Conservation (phyloP, 2,797 vertebrate genomes). For the Chloroceryle inda region DNA sequence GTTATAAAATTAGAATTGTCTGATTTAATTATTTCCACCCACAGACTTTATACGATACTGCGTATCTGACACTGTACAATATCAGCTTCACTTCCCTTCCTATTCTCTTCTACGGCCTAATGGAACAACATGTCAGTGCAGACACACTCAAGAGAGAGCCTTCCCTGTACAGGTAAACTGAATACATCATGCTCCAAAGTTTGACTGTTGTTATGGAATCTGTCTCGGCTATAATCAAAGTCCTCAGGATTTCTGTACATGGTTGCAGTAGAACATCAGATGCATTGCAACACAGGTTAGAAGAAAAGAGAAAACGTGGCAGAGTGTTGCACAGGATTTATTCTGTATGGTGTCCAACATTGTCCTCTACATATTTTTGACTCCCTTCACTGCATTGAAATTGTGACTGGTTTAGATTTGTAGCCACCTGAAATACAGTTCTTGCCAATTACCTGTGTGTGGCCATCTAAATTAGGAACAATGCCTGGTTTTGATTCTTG, state of each 20-base stretch:
- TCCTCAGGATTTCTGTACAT: neutral
- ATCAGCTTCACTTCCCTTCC: constrained; percentile 99
- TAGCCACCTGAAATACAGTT: neutral
- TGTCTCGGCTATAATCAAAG: neutral
- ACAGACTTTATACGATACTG: constrained; percentile 96
- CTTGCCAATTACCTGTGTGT: neutral
- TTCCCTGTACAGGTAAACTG: constrained; percentile 88
- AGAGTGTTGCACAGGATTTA: neutral
- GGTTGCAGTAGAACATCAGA: neutral
- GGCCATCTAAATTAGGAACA: neutral
- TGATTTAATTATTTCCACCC: neutral
- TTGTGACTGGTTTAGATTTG: neutral
- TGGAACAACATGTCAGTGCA: constrained; percentile 93
- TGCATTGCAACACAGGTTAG: neutral
- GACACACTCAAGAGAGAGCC: constrained; percentile 94
- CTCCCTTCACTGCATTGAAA: neutral
- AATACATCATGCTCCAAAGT: neutral
- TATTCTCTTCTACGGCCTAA: constrained; percentile 94
- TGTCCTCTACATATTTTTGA: neutral
- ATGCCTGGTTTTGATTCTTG: neutral
- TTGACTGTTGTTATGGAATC: neutral
- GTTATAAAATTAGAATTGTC: neutral
- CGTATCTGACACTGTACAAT: constrained; percentile 98
- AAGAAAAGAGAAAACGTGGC: neutral
- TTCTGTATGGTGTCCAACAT: neutral